A percentile compares a stretch with the other conserved stretches of the same genome.
Conservation (phyloP, 2,888 invertebrate genomes). For the Stratiomys singularior region DNA sequence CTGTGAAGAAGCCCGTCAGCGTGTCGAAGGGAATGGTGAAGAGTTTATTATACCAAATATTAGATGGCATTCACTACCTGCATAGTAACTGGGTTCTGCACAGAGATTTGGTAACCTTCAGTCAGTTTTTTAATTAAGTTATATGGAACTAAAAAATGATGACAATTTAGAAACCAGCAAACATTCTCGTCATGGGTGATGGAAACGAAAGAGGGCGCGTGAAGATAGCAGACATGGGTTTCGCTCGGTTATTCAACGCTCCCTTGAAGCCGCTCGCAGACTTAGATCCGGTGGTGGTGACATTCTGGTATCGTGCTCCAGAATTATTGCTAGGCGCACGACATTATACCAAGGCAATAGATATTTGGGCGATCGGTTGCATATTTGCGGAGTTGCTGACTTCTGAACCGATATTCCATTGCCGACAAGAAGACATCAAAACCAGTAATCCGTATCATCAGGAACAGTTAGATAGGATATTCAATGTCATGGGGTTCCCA, state of each 20-base stretch:
- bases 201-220: slow-evolving; percentile 96
- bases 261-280: slow-evolving; percentile 97
- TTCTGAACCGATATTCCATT: slow-evolving; percentile 99
- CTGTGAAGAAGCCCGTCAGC: slow-evolving; percentile 95
- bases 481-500: slow-evolving; percentile 99
- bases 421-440: slow-evolving; percentile 99
- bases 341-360: slow-evolving; percentile 98
- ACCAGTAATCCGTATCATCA: slow-evolving; percentile 99
- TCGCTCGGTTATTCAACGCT: slow-evolving; percentile 96
- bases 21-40: slow-evolving; percentile 98
- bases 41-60: slow-evolving; percentile 95
- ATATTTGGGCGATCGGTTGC: slow-evolving; percentile 99
- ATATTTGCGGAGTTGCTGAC: slow-evolving; percentile 99
- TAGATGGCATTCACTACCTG: slow-evolving; percentile 98
- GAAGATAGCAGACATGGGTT: slow-evolving; percentile 99
- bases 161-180: slow-evolving; percentile 87
- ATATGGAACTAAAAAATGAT: not conserved
- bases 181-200: slow-evolving; percentile 99
- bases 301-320: slow-evolving; percentile 99
- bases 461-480: slow-evolving; percentile 97
- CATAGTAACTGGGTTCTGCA: slow-evolving; percentile 99
- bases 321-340: slow-evolving; percentile 93
- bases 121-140: not conserved
- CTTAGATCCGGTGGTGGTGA: slow-evolving; percentile 98
- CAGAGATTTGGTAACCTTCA: slow-evolving; percentile 89